Evolutionary conservation across 2,113 vertebrate species (phyloP).

Genomic region (Callaeas wilsoni): DNA sequence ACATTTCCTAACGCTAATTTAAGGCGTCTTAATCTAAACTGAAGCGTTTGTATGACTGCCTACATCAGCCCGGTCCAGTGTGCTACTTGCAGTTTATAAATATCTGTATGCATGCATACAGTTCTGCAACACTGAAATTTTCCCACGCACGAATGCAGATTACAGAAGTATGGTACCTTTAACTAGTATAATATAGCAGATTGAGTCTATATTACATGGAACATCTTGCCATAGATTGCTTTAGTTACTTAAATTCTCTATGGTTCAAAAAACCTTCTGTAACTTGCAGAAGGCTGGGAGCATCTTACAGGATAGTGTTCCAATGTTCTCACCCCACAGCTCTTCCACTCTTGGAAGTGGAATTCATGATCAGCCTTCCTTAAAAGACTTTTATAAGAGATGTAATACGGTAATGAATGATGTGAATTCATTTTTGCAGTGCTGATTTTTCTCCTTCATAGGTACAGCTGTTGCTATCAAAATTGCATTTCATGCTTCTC

Average conservation of each 20-base stretch:
- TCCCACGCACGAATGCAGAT: not conserved
- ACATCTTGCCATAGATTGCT: not conserved
- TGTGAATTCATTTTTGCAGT: not conserved
- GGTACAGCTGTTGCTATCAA: not conserved
- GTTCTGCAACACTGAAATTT: not conserved
- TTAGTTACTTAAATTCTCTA: not conserved
- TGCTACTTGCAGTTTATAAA: not conserved
- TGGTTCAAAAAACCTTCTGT: not conserved
- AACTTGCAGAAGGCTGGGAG: not conserved
- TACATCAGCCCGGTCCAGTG: not conserved
- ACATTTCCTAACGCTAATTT: not conserved
- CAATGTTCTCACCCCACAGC: not conserved
- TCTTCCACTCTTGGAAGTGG: not conserved
- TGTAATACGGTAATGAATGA: fast-evolving
- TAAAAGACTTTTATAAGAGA: not conserved
- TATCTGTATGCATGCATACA: not conserved
- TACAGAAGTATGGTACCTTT: not conserved
- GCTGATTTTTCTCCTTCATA: not conserved
- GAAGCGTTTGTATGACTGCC: not conserved
- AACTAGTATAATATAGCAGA: not conserved
- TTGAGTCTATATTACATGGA: not conserved
- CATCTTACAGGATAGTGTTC: not conserved
- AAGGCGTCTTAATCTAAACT: not conserved
- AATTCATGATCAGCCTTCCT: not conserved
- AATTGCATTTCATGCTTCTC: not conserved